Evolutionary conservation across 1,140 invertebrate species (phyloP).

Genomic region (Stegodyphus mimosarum): DNA sequence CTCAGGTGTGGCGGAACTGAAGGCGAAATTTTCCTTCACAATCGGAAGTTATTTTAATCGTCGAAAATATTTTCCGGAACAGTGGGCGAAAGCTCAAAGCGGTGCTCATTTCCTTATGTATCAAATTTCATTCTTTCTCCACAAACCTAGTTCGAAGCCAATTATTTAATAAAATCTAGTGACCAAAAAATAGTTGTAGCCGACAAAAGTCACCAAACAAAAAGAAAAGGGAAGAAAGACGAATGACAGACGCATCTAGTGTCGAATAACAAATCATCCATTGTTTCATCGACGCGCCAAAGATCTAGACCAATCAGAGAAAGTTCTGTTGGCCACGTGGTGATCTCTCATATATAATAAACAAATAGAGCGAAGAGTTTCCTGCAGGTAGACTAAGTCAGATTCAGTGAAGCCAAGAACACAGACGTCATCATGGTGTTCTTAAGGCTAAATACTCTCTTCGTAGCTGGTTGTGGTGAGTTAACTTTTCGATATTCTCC

Average conservation of each 20-base stretch:
- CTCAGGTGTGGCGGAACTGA: slow-evolving; percentile 9
- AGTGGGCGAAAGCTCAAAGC: not conserved
- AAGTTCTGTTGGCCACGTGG: slow-evolving; percentile 26
- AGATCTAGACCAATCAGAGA: slow-evolving; percentile 41
- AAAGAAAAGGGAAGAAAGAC: not conserved
- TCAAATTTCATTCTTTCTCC: slow-evolving; percentile 7
- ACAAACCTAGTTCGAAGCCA: slow-evolving; percentile 23
- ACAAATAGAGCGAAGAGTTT: slow-evolving; percentile 49
- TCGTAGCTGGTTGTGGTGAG: slow-evolving; percentile 24
- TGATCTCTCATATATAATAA: slow-evolving; percentile 42
- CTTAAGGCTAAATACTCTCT: not conserved
- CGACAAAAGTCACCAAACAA: too few relatives aligned
- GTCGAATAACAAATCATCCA: not conserved
- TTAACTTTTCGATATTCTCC: not conserved
- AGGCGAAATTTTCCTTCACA: slow-evolving; percentile 18
- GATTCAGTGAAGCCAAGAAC: not conserved
- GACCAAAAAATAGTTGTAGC: not conserved
- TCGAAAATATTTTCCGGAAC: slow-evolving; percentile 23
- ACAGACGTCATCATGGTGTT: slow-evolving; percentile 12
- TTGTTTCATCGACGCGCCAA: slow-evolving; percentile 9
- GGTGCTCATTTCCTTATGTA: not conserved
- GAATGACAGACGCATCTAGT: not conserved
- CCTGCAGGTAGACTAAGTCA: slow-evolving; percentile 7
- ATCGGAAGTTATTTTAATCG: slow-evolving; percentile 33
- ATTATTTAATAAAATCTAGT: slow-evolving; percentile 32